Percentiles rank a stretch among this genome's conserved stretches.
Evolutionary conservation across 1,140 invertebrate genomes (phyloP).

Genomic region (Doryteuthis pealeii): DNA sequence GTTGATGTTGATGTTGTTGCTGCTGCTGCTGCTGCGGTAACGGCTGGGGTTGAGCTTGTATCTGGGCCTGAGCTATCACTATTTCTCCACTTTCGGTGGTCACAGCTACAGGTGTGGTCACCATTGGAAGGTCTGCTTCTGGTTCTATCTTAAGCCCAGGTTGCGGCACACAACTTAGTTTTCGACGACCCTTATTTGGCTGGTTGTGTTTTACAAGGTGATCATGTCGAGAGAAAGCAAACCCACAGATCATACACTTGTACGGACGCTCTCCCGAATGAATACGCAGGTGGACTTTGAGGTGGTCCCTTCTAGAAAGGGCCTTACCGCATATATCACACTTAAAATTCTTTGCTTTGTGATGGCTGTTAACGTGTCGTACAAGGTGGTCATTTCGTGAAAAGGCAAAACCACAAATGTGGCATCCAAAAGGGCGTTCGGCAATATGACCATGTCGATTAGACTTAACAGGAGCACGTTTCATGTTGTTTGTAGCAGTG

Average conservation of each 20-base stretch:
- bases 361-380: conserved; percentile 22
- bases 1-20: not conserved
- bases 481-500: conserved; percentile 19
- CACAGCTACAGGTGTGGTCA: too few relatives aligned
- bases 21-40: not conserved
- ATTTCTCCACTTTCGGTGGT: too few relatives aligned
- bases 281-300: conserved; percentile 95
- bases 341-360: conserved; percentile 22
- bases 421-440: conserved; percentile 30
- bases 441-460: conserved; percentile 40
- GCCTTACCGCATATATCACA: conserved; percentile 95
- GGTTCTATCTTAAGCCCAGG: not conserved
- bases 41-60: not conserved
- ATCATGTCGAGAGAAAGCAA: conserved; percentile 2
- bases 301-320: conserved; percentile 99
- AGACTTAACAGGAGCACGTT: conserved; percentile 28
- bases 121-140: too few relatives aligned
- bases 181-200: not conserved
- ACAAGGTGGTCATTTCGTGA: conserved; percentile 16
- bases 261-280: conserved; percentile 98
- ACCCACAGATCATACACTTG: conserved; percentile 94
- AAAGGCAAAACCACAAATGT: conserved; percentile 19
- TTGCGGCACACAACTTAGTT: not conserved
- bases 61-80: too few relatives aligned
- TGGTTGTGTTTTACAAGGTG: conserved; percentile 26